Conservation (phyloP, 2,888 invertebrate genomes). For the Synanthedon myopaeformis region DNA sequence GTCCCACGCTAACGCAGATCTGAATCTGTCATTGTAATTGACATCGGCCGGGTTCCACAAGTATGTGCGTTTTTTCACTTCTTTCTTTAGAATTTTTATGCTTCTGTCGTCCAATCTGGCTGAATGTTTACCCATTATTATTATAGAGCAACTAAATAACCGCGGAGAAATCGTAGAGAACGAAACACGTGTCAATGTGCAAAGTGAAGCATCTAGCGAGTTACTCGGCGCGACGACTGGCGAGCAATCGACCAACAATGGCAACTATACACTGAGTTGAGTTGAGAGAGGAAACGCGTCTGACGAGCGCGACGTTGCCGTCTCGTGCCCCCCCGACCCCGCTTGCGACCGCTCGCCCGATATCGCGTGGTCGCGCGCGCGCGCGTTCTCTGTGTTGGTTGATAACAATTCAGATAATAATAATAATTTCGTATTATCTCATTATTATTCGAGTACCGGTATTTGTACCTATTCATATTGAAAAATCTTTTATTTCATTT, state of each 20-base stretch:
- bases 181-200: constrained; percentile 4
- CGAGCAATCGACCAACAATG: constrained; percentile 3
- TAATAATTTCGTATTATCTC: too few species aligned
- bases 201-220: too few species aligned
- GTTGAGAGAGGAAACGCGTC: constrained; percentile 8
- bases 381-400: background rate
- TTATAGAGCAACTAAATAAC: background rate
- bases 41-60: constrained; percentile 29
- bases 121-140: background rate
- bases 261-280: background rate
- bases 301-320: constrained; percentile 18
- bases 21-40: constrained; percentile 23
- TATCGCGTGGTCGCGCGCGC: background rate
- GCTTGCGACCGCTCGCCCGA: background rate
- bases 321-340: constrained; percentile 7
- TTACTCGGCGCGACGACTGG: constrained; percentile 9
- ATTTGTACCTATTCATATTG: too few species aligned
- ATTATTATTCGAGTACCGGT: too few species aligned
- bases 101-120: constrained; percentile 7
- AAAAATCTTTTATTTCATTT: too few species aligned
- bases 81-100: constrained; percentile 16
- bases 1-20: constrained; percentile 23
- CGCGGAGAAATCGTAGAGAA: background rate
- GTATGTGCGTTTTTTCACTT: constrained; percentile 23
- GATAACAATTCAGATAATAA: too few species aligned